These are phyloP conservation scores for Heliothis subflexa DNA, from an alignment of 1,140 invertebrate genomes.

Conservation along the genomic window DNA sequence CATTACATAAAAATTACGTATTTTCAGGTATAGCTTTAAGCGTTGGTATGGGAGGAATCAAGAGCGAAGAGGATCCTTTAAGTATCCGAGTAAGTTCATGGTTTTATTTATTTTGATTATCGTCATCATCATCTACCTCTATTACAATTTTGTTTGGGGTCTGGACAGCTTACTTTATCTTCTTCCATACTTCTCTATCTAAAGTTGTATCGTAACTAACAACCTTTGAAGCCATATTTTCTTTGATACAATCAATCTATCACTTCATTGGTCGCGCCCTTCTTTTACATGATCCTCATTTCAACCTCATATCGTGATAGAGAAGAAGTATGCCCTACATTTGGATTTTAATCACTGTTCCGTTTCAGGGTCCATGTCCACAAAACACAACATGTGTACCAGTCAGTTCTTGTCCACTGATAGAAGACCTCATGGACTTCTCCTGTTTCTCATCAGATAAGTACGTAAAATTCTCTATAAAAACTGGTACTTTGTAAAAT, in stretches of 20 bases:
- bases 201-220: no score
- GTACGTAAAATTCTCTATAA: constrained; percentile 56
- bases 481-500: background rate
- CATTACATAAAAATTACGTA: background rate
- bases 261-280: no score
- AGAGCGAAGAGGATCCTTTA: constrained; percentile 32
- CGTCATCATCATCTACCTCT: no score
- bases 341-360: background rate
- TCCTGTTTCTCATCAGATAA: constrained; percentile 84
- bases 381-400: constrained; percentile 78
- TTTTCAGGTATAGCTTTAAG: constrained; percentile 71
- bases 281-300: no score
- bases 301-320: no score
- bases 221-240: no score
- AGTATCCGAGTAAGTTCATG: constrained; percentile 25
- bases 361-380: constrained; percentile 76
- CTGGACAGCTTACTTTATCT: no score
- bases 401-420: constrained; percentile 78
- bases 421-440: constrained; percentile 82
- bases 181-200: no score
- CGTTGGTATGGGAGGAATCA: constrained; percentile 60
- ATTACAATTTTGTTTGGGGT: no score
- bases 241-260: no score
- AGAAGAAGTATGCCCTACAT: background rate
- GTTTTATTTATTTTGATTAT: background rate